Evolutionary conservation across 2,888 invertebrate species (phyloP).

Genomic region (Cheilosia scutellata): DNA sequence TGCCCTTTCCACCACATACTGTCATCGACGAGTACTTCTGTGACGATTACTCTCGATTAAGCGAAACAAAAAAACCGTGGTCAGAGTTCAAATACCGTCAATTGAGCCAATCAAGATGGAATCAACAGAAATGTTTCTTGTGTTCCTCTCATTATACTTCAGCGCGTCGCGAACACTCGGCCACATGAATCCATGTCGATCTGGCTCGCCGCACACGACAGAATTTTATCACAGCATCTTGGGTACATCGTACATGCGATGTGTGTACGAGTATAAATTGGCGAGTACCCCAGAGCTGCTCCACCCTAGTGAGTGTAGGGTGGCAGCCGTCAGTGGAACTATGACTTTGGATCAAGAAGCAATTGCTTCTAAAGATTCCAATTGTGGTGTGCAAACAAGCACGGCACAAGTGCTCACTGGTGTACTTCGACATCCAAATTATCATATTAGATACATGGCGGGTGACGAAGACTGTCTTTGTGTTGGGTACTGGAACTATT

Average conservation of each 20-base stretch:
- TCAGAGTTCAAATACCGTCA: slow-evolving; percentile 84
- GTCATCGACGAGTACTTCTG: slow-evolving; percentile 73
- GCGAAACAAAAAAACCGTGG: slow-evolving; percentile 77
- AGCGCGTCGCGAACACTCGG: slow-evolving; percentile 43
- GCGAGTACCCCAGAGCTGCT: slow-evolving; percentile 68
- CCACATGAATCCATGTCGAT: slow-evolving; percentile 74
- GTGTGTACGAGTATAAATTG: slow-evolving; percentile 62
- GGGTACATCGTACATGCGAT: slow-evolving; percentile 43
- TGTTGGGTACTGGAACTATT: slow-evolving; percentile 37
- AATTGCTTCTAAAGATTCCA: slow-evolving; percentile 74
- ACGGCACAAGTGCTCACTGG: slow-evolving; percentile 64
- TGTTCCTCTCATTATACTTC: slow-evolving; percentile 72
- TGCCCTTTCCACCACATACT: slow-evolving; percentile 48
- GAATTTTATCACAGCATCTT: slow-evolving; percentile 71
- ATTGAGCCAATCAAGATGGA: slow-evolving; percentile 84
- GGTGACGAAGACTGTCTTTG: slow-evolving; percentile 35
- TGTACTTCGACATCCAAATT: slow-evolving; percentile 70
- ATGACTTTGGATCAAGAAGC: slow-evolving; percentile 70
- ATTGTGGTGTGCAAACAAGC: slow-evolving; percentile 72
- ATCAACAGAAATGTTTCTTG: slow-evolving; percentile 77
- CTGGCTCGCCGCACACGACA: slow-evolving; percentile 73
- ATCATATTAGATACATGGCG: slow-evolving; percentile 68
- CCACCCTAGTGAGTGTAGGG: slow-evolving; percentile 59
- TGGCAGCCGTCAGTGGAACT: slow-evolving; percentile 60
- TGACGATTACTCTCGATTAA: slow-evolving; percentile 77